Base-by-base conservation (phyloP, 2,797 vertebrate species). In the Chelmon rostratus region DNA sequence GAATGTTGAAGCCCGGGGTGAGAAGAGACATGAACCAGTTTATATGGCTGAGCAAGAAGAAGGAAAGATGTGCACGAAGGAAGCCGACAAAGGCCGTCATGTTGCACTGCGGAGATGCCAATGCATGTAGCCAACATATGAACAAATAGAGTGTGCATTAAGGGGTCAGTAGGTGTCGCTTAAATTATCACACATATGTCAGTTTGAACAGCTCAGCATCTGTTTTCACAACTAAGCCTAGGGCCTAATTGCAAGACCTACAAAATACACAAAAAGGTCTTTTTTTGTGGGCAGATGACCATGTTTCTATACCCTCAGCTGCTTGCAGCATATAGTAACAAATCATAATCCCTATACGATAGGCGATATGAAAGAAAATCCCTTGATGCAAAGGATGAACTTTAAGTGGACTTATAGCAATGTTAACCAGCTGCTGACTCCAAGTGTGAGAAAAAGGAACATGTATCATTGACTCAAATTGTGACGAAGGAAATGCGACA, bases 1-100 rank as follows among this genome's bases (percentile, higher is more conserved):
- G 79, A 82, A 89, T 85, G 76, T 79, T 73, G 73, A 91, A 73
- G 87, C 90, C 89, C 46, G 19, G 82, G 90, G 92, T 85, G 78
- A 83, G 67, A 80, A 56, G 62, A 85, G 66, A 90, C 59, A 73
- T 82, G 81, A 87, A 82, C 71, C 77, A 78, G 79, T 86, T 86
- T 59, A 52, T 87, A 23, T 73, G 83, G 83, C 59, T 38, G 85
- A 79, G 81, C 76, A 88, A 57, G 67, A 78, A 87, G 58, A 86
- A 71, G 76, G 61, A 78, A 58, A 70, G 47, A 76, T 9, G 62
- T 11, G 5, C 57, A 25, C 25, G 44, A 65, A 85, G 65, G 69
- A 64, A 73, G 58, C 12, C 3, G 73, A 84, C 65, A 78, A 73
- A 40, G 42, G 47, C 12, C 6, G 61, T 42, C 23, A 23, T 37